Base-by-base conservation (phyloP, 2,888 invertebrate genomes). In the Drosophila cognata region DNA sequence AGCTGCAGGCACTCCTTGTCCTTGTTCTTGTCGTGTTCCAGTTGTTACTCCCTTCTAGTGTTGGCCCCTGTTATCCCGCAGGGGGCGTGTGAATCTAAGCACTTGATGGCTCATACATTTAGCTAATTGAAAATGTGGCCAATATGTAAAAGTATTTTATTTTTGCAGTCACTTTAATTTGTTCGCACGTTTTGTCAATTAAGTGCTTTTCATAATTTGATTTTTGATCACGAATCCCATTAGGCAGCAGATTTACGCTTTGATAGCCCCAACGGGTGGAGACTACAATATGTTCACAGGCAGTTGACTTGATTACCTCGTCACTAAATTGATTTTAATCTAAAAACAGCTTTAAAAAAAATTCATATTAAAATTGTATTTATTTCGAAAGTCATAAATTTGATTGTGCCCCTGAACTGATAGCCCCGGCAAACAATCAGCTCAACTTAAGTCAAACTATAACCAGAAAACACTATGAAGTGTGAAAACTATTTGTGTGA, bases 11-110 rank as follows among this genome's bases (percentile, higher is more conserved):
- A 68, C 55, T 63, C 62, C 57, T 65, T 57, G 68, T 71, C 77
- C 69, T 64, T 53, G 28, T 33, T 28, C 60, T 36, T 48, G 18
- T 25, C 29, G 16, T 50, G 52, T 60, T 67, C 43, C 64, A 63
- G 56, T 41, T 68, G 81, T 43, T 63, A 18, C 38, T 18, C 28
- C 53, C 59, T 10, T n/a, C 21, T 16, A 70, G 13, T 8, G 13
- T 10, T 35, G 25, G 48, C 52, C 29, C 53, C 55, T 51, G 60
- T 43, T 63, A 35, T 64, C 50, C 62, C 64, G 50, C 46, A 29
- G 79, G 71, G 78, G 91, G 89, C 91, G 90, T 91, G 91, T 88
- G 79, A 89, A 77, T 71, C 60, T 18, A 56, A 53, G 13, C 76
- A 79, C 80, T 79, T 75, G 61, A 50, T 69, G n/a, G 36, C 13